A percentile compares a stretch with the other conserved stretches of the same genome.
Evolutionary conservation across 2,113 vertebrate genomes (phyloP).

Genomic region (Ophiodon elongatus): DNA sequence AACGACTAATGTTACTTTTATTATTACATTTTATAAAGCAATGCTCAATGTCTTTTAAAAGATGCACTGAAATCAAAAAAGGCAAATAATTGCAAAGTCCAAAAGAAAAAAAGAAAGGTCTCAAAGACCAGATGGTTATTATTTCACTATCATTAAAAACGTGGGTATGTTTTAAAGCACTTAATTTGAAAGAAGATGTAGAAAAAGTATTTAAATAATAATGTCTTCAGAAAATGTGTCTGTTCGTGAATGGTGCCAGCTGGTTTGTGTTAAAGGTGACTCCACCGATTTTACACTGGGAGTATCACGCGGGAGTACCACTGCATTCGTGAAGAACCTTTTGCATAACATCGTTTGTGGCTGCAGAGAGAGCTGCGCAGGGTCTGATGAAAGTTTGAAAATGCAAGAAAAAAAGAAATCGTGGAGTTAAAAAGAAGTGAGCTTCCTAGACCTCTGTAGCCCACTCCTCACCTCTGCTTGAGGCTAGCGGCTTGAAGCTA

Average conservation of each 20-base stretch:
- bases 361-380: neutral
- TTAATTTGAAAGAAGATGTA: constrained; percentile 40
- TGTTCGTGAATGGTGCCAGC: constrained; percentile 3
- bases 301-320: neutral
- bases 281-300: neutral
- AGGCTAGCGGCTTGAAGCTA: neutral
- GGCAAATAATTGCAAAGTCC: constrained; percentile 7
- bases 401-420: neutral
- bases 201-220: constrained; percentile 14
- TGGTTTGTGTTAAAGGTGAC: constrained; percentile 16
- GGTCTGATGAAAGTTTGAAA: neutral
- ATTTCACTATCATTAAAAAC: neutral
- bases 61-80: constrained; percentile 21
- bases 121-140: constrained; percentile 2
- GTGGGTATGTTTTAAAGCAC: constrained; percentile 29
- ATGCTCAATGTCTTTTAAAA: constrained; percentile 23
- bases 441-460: neutral
- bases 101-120: neutral
- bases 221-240: constrained; percentile 9
- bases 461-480: neutral
- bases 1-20: constrained; percentile 19
- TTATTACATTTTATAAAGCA: constrained; percentile 1
- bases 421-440: neutral
- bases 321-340: neutral
- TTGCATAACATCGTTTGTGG: neutral